Conservation (phyloP, 2,113 vertebrate species). For the Syngnathus floridae region DNA sequence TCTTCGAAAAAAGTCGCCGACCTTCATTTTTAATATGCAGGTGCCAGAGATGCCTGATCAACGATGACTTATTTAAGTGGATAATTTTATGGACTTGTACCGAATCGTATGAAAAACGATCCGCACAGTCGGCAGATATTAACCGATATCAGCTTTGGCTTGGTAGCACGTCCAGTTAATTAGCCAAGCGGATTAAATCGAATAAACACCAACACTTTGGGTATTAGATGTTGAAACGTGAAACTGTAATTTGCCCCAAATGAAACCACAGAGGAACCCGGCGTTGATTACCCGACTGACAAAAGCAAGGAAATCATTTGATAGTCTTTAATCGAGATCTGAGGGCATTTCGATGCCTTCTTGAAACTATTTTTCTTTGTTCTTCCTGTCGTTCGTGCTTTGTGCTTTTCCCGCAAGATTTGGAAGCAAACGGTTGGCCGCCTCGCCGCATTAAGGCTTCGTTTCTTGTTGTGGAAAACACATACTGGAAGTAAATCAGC, state of each 20-base stretch:
- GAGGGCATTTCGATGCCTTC: constrained; percentile 11
- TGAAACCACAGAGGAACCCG: constrained; percentile 11
- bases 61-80: constrained; percentile 43
- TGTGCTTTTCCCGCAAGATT: not conserved
- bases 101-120: constrained; percentile 13
- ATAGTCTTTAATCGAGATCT: constrained; percentile 12
- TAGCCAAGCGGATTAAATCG: constrained; percentile 2
- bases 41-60: constrained; percentile 37
- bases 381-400: constrained; percentile 6
- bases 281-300: constrained; percentile 6
- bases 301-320: constrained; percentile 21
- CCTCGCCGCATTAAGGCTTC: not conserved
- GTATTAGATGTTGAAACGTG: constrained; percentile 9
- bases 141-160: constrained; percentile 16
- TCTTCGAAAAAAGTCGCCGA: constrained; percentile 33
- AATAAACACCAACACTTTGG: not conserved
- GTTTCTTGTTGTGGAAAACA: constrained; percentile 11
- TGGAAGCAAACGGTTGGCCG: not conserved
- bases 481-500: not conserved
- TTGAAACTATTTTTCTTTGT: constrained; percentile 15
- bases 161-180: constrained; percentile 13
- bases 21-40: constrained; percentile 24
- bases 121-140: constrained; percentile 24
- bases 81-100: constrained; percentile 26
- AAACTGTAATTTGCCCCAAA: constrained; percentile 14